Evolutionary conservation across 2,113 vertebrate species (phyloP), one percentile per base, ranked within the genome.

Genomic region (Amphiprion percula): DNA sequence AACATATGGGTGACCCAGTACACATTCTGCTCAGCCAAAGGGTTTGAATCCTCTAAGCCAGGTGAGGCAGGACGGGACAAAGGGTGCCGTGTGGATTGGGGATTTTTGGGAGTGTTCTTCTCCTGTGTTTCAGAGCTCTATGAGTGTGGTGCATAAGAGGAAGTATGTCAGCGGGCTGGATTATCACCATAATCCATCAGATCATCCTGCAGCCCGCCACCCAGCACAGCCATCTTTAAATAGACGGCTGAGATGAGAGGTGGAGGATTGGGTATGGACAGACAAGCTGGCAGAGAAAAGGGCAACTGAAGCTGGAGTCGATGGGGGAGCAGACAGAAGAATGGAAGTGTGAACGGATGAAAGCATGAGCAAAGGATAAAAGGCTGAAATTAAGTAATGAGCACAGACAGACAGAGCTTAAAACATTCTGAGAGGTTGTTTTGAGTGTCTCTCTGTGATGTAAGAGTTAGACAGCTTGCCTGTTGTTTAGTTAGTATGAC

Each of bases 101-200:
- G 39, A 67, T 77, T 85, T 88, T 77, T 56, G 26, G 71, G 63
- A 60, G 46, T 77, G 66, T 49, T 50, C 61, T 77, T 75, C 33
- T 77, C 58, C 87, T 84, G 67, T 79, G 68, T 68, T 80, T 78
- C 65, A 84, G 82, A 79, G 65, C 82, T 77, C 74, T 58, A 71
- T 73, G 79, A 88, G 55, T 61, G 54, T 46, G 21, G 49, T 30
- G 77, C 58, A 80, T 69, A 69, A 83, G 77, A 66, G 52, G 78
- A 90, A 89, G 83, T 84, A 82, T 93, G 91, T 91, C 88, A 92
- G 72, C 83, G 33, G 71, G 67, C 85, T 85, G 90, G 94, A 95
- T 94, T 94, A 94, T 84, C 47, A 41, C 41, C 75, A 47, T 95
- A 95, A 95, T 95, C 94, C 92, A 71, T 60, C 77, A 91, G 87